A percentile compares a stretch with the other conserved stretches of the same genome.
These are phyloP conservation scores for Coturnix japonica DNA, from an alignment of 2,113 vertebrate genomes.

Conservation along the genomic window DNA sequence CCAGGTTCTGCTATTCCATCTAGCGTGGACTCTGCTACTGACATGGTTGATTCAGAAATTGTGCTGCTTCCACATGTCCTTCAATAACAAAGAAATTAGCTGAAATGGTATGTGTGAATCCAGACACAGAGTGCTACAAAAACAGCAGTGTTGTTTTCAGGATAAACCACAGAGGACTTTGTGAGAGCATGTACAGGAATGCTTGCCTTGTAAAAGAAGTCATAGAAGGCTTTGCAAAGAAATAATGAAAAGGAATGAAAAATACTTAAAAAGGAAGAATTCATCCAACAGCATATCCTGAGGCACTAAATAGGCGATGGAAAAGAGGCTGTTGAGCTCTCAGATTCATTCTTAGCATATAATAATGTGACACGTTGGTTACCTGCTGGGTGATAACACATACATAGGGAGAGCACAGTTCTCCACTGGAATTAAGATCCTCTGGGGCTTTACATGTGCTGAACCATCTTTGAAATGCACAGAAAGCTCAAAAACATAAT, in stretches of 20 bases:
- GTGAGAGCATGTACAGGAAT: neutral
- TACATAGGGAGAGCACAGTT: neutral
- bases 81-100: conserved; percentile 23
- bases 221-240: neutral
- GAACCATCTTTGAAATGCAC: neutral
- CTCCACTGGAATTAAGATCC: neutral
- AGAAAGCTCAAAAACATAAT: neutral
- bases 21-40: conserved; percentile 63
- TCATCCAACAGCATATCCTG: neutral
- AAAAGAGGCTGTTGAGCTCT: neutral
- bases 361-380: neutral
- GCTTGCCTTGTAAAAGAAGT: neutral
- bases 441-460: neutral
- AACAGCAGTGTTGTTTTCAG: neutral
- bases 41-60: conserved; percentile 75
- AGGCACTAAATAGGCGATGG: neutral
- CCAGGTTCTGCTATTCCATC: conserved; percentile 79
- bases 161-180: neutral
- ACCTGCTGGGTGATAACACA: neutral
- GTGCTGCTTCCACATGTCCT: conserved; percentile 82
- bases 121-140: neutral
- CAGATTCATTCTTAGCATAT: neutral
- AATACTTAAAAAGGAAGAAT: neutral
- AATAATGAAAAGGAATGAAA: neutral
- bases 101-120: neutral